Conservation (phyloP, 2,797 vertebrate species). For the Microctenopoma lineatum region DNA sequence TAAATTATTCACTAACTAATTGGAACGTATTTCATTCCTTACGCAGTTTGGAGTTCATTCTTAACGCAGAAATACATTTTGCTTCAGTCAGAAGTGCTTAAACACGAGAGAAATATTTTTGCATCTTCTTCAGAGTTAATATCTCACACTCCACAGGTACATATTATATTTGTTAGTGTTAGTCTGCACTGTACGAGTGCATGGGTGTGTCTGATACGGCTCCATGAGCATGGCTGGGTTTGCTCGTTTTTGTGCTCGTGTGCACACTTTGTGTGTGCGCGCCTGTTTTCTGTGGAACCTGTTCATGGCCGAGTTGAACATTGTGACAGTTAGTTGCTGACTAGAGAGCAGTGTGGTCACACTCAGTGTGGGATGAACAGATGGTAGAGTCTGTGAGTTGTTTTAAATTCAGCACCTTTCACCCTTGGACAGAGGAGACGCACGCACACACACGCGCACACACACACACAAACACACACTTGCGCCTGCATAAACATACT, state of each 20-base stretch:
- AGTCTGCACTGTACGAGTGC: conserved; percentile 2
- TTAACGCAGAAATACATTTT: conserved; percentile 39
- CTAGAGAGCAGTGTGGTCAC: conserved; percentile 44
- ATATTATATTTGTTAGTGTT: conserved; percentile 33
- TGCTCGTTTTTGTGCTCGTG: conserved; percentile 1
- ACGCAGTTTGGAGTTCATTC: conserved; percentile 50
- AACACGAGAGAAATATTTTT: conserved; percentile 9
- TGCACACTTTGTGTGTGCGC: not conserved
- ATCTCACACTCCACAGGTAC: conserved; percentile 3
- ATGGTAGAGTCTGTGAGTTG: conserved; percentile 58
- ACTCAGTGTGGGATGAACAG: conserved; percentile 49
- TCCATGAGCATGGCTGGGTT: conserved; percentile 20
- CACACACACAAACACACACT: no score
- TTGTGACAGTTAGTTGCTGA: conserved; percentile 43
- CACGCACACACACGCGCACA: no score
- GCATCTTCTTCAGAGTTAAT: not conserved
- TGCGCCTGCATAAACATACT: no score
- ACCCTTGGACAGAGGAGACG: conserved; percentile 15
- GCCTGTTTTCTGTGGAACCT: conserved; percentile 18
- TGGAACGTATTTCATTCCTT: conserved; percentile 58
- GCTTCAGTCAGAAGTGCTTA: conserved; percentile 12
- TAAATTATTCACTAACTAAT: conserved; percentile 62
- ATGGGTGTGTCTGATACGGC: conserved; percentile 17
- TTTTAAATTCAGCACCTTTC: conserved; percentile 54
- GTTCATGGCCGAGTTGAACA: conserved; percentile 20